Base-by-base conservation (phyloP, 2,888 invertebrate genomes). In the Nowickia ferox region DNA sequence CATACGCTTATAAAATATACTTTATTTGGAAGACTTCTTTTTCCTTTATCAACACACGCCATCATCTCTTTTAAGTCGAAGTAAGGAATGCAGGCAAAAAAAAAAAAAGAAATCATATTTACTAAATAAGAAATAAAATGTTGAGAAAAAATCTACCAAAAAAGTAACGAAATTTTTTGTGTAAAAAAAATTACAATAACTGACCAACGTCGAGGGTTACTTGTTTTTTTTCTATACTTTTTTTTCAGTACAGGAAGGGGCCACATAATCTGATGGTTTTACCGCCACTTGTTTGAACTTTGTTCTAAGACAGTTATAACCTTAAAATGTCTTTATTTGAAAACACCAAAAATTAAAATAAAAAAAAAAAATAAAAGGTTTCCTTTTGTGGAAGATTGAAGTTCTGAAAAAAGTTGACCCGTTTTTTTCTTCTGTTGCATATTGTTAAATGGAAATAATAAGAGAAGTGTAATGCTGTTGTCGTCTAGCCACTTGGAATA, bases 211-310 rank as follows among this genome's bases (percentile, higher is more conserved):
- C 51, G 72, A 55, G 77, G 84, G 78, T 68, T 72, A 42, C 6
- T 30, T 30, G 30, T 75, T 63, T 15, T 69, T 61, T 63, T 19
- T 66, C 51, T 77, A 15, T 11, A 19, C 30, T 13, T 76, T 51
- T 48, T 61, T 59, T 53, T 44, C 53, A 53, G 13, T 80, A 13
- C 59, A 74, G 22, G 17, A 75, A 76, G 79, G 76, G 87, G 84
- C 88, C 88, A 88, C 90, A 91, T 91, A 91, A 91, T 91, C 91
- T 91, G 89, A 88, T 88, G 89, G 90, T 91, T 91, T 91, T 91
- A 91, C 91, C 91, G 89, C 88, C 88, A 88, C 89, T 88, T 88
- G 88, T 87, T 88, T 88, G 88, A 88, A 88, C 88, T 87, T 88
- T 88, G 76, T 84, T 81, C 78, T 76, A 88, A 89, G 90, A 88